Percentiles rank a stretch among this genome's conserved stretches.
Evolutionary conservation across 2,888 invertebrate genomes (phyloP).

Genomic region (Agapostemon virescens): DNA sequence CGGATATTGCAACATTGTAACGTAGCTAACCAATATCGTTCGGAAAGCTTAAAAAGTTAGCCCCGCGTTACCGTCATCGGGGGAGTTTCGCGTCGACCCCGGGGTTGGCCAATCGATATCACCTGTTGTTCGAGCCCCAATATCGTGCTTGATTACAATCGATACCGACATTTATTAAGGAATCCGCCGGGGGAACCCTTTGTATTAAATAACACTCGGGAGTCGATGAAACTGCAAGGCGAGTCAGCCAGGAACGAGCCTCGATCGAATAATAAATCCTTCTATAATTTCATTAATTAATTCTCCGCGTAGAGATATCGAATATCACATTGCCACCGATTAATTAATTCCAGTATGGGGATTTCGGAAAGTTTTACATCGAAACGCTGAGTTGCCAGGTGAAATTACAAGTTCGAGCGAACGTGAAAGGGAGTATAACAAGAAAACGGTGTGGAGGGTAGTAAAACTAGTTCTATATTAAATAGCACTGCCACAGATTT

Average conservation of each 20-base stretch:
- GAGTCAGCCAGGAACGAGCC: background rate
- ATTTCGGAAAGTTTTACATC: no score
- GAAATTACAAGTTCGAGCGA: no score
- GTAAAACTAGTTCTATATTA: no score
- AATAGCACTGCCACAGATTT: no score
- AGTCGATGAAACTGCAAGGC: background rate
- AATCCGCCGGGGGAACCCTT: background rate
- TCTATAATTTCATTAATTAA: background rate
- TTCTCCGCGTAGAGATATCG: background rate
- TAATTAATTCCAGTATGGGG: no score
- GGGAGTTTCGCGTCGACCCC: background rate
- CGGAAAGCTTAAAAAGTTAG: background rate
- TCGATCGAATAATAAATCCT: background rate
- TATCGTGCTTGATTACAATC: background rate
- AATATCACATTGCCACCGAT: background rate
- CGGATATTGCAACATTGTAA: background rate
- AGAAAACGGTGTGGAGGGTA: no score
- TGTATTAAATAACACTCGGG: background rate
- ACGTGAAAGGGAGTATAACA: no score
- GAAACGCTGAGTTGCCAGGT: no score
- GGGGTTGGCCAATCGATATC: background rate
- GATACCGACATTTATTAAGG: background rate
- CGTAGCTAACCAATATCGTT: background rate
- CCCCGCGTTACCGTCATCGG: background rate
- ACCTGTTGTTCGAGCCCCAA: conserved; percentile 1